phyloP scores from a whole-genome alignment of 2,797 vertebrate genomes.

The Adelosebastes latens region DNA sequence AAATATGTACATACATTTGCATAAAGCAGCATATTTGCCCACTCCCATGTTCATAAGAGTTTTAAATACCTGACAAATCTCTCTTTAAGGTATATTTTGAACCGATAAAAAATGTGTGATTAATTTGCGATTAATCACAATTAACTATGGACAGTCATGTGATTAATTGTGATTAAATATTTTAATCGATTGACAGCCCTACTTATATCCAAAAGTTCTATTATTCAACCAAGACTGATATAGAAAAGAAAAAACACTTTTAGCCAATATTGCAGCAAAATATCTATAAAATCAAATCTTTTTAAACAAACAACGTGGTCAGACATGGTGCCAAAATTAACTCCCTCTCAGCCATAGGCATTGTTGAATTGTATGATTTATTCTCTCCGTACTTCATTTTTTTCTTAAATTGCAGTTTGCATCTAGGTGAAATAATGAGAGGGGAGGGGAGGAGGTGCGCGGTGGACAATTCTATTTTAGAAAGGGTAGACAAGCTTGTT shows the following conservation, averaged over 20 bases:
- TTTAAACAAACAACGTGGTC: conserved; percentile 1
- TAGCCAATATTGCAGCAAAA: not conserved
- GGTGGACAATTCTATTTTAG: conserved; percentile 65
- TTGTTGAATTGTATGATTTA: conserved; percentile 34
- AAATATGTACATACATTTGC: not conserved
- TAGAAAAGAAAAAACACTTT: not conserved
- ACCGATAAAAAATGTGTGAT: too few species aligned
- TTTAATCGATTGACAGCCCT: too few species aligned
- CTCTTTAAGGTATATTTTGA: too few species aligned
- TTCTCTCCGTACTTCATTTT: conserved; percentile 34
- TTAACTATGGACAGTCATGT: too few species aligned
- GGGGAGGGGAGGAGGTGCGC: conserved; percentile 24
- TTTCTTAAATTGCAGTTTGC: conserved; percentile 16
- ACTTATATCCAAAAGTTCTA: not conserved
- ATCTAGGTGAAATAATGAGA: conserved; percentile 42
- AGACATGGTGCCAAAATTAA: conserved; percentile 17
- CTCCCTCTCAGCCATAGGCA: conserved; percentile 19
- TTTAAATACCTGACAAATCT: too few species aligned
- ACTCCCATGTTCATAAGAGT: not conserved
- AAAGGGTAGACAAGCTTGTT: conserved; percentile 69
- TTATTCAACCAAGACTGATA: not conserved
- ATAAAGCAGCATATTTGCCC: not conserved
- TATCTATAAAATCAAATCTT: conserved; percentile 9
- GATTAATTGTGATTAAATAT: too few species aligned
- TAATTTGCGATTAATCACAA: too few species aligned